A percentile compares a stretch with the other conserved stretches of the same genome.
phyloP scores from a whole-genome alignment of 2,113 vertebrate genomes.

The Synchiropus splendidus region DNA sequence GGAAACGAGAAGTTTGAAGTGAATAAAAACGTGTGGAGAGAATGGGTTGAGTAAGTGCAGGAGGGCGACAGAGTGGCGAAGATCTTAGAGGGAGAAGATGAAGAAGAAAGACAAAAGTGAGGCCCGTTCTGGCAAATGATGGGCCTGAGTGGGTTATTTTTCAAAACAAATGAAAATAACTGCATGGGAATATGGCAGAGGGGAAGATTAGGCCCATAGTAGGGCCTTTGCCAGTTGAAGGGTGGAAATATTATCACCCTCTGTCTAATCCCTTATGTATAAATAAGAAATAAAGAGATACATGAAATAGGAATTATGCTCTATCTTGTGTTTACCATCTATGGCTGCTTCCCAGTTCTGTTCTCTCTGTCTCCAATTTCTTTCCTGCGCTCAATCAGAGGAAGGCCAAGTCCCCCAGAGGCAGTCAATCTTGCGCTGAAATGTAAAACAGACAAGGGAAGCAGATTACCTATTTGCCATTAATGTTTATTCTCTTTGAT shows the following conservation, averaged over 20 bases:
- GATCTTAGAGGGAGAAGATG: slow-evolving; percentile 32
- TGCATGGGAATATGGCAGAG: slow-evolving; percentile 78
- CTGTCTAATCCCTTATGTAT: slow-evolving; percentile 51
- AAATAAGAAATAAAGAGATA: slow-evolving; percentile 61
- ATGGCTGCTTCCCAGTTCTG: slow-evolving; percentile 28
- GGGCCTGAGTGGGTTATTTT: slow-evolving; percentile 79
- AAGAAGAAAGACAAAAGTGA: slow-evolving; percentile 33
- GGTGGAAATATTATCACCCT: slow-evolving; percentile 78
- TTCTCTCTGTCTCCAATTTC: slow-evolving; percentile 7
- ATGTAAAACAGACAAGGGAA: slow-evolving; percentile 68
- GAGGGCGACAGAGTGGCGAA: slow-evolving; percentile 11
- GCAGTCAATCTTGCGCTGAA: slow-evolving; percentile 62
- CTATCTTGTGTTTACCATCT: slow-evolving; percentile 52
- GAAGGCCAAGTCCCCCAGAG: slow-evolving; percentile 52
- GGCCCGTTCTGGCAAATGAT: slow-evolving; percentile 22
- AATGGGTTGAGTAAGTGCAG: slow-evolving; percentile 21
- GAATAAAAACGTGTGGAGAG: slow-evolving; percentile 44
- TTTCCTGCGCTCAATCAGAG: slow-evolving; percentile 45
- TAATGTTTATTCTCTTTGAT: slow-evolving; percentile 67
- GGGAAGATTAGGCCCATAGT: slow-evolving; percentile 84
- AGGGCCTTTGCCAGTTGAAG: slow-evolving; percentile 27
- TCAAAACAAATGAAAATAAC: slow-evolving; percentile 92
- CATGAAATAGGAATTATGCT: slow-evolving; percentile 60
- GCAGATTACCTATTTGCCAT: slow-evolving; percentile 68
- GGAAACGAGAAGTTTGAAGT: slow-evolving; percentile 35